Evolutionary conservation across 2,888 invertebrate genomes (phyloP).

Genomic region (Ligdia adustata): DNA sequence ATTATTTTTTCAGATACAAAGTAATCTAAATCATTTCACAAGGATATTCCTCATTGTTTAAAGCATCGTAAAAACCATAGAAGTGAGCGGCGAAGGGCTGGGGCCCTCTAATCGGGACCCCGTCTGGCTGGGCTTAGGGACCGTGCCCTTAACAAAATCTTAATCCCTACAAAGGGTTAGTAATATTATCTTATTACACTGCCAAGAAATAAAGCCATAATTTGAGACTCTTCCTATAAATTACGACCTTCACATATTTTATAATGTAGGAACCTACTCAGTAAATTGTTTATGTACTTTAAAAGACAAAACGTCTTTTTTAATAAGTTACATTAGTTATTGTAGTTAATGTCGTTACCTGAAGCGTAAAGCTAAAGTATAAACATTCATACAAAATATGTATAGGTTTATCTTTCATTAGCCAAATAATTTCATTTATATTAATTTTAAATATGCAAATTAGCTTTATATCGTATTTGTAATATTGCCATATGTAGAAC

Average conservation of each 20-base stretch:
- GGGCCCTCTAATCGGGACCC: constrained; percentile 61
- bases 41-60: constrained; percentile 50
- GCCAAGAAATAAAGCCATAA: constrained; percentile 79
- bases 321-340: too few species aligned
- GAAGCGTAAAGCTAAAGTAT: too few species aligned
- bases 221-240: constrained; percentile 60
- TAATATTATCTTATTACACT: constrained; percentile 81
- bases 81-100: constrained; percentile 62
- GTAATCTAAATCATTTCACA: constrained; percentile 14
- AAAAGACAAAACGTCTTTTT: too few species aligned
- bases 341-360: too few species aligned
- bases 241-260: constrained; percentile 49
- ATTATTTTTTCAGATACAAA: too few species aligned
- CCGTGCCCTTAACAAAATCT: constrained; percentile 81
- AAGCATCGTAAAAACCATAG: constrained; percentile 74
- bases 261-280: constrained; percentile 21
- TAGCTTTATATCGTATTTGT: too few species aligned
- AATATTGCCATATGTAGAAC: too few species aligned
- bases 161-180: constrained; percentile 83
- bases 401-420: too few species aligned
- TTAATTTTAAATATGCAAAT: too few species aligned
- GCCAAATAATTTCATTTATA: too few species aligned
- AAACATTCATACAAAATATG: too few species aligned
- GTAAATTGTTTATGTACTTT: too few species aligned
- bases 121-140: constrained; percentile 72